phyloP scores from a whole-genome alignment of 2,888 invertebrate species.

The Cephonodes hylas region DNA sequence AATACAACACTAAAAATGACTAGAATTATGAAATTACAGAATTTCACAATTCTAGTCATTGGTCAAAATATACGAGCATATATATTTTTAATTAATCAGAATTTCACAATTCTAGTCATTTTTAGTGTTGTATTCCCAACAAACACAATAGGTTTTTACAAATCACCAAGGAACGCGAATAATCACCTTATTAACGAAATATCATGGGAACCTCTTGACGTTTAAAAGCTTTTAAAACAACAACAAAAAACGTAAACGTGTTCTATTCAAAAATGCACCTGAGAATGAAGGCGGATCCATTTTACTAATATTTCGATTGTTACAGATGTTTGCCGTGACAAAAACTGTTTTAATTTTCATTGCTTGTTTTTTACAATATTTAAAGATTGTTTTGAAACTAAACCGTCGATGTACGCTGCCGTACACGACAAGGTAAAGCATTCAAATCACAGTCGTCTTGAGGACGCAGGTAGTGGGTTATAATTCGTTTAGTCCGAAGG shows the following conservation, averaged over 20 bases:
- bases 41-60: too few relatives aligned
- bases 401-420: conserved; percentile 38
- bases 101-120: too few relatives aligned
- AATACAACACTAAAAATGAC: neutral
- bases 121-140: neutral
- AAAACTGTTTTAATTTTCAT: conserved; percentile 30
- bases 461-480: conserved; percentile 76
- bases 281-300: conserved; percentile 79
- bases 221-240: conserved; percentile 70
- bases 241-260: conserved; percentile 70
- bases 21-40: too few relatives aligned
- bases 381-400: neutral
- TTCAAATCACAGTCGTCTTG: conserved; percentile 37
- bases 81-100: too few relatives aligned
- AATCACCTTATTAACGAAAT: conserved; percentile 63
- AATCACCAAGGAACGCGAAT: conserved; percentile 44
- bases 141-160: conserved; percentile 3
- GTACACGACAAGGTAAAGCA: conserved; percentile 24
- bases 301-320: conserved; percentile 77
- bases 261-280: conserved; percentile 80
- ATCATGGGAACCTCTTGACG: conserved; percentile 71
- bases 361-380: conserved; percentile 21
- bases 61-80: too few relatives aligned
- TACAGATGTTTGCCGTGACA: conserved; percentile 55
- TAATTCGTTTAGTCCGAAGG: conserved; percentile 78